Percentiles rank a stretch among this genome's conserved stretches.
Evolutionary conservation across 2,113 vertebrate genomes (phyloP).

Genomic region (Cheilinus undulatus): DNA sequence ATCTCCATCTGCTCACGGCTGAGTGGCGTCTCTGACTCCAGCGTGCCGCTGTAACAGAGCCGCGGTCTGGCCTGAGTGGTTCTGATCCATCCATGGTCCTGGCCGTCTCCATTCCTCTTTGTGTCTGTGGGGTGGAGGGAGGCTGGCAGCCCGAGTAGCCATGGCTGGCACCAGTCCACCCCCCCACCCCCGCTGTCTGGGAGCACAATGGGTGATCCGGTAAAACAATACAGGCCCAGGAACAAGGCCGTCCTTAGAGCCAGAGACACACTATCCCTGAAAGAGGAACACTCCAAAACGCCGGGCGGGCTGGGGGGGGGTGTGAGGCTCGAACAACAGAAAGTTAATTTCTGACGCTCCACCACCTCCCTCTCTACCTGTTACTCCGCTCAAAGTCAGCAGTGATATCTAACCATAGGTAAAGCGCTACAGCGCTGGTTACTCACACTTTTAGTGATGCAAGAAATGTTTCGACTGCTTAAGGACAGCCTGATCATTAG

Average conservation of each 20-base stretch:
- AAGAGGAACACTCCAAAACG: slow-evolving; percentile 71
- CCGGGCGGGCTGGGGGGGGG: no score
- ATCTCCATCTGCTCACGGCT: background rate
- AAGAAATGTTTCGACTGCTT: no score
- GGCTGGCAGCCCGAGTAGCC: slow-evolving; percentile 73
- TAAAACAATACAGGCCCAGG: slow-evolving; percentile 84
- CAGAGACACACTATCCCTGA: slow-evolving; percentile 82
- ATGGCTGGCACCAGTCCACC: slow-evolving; percentile 74
- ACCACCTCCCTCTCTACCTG: slow-evolving; percentile 42
- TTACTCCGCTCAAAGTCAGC: slow-evolving; percentile 26
- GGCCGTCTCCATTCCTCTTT: slow-evolving; percentile 61
- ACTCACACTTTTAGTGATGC: background rate
- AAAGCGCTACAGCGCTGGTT: background rate
- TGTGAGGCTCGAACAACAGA: slow-evolving; percentile 55
- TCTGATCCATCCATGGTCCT: slow-evolving; percentile 71
- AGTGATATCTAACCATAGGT: background rate
- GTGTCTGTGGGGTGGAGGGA: slow-evolving; percentile 51
- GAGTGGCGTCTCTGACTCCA: slow-evolving; percentile 18
- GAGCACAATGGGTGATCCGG: slow-evolving; percentile 82
- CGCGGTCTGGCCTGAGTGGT: slow-evolving; percentile 66
- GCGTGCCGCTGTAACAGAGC: slow-evolving; percentile 66
- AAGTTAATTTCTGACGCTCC: slow-evolving; percentile 56
- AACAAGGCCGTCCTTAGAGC: slow-evolving; percentile 82
- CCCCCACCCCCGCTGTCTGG: slow-evolving; percentile 70
- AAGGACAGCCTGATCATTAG: no score